Conservation (phyloP, 2,113 vertebrate genomes). For the Struthidea cinerea region DNA sequence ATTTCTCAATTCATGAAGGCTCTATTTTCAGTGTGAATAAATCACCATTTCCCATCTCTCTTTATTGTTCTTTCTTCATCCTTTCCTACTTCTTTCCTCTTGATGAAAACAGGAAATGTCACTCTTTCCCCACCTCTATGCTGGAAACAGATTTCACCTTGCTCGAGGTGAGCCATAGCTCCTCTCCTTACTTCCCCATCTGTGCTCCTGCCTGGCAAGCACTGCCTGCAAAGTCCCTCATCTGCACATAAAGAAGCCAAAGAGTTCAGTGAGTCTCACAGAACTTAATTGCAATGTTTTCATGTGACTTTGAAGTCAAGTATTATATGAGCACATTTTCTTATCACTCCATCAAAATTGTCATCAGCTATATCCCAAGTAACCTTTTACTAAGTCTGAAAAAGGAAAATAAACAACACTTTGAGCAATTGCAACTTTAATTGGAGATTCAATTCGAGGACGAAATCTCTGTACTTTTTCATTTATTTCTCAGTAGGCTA, state of each 20-base stretch:
- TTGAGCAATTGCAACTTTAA: background rate
- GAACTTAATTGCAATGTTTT: background rate
- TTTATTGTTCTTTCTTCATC: background rate
- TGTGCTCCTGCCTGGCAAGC: background rate
- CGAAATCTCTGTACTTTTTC: background rate
- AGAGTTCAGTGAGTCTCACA: background rate
- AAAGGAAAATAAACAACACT: background rate
- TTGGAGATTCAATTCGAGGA: background rate
- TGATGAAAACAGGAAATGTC: background rate
- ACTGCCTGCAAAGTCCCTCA: background rate
- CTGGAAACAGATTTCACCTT: background rate
- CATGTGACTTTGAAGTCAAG: background rate
- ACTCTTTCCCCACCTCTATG: background rate
- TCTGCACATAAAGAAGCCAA: background rate
- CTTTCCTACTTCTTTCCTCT: background rate
- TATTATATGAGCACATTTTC: background rate
- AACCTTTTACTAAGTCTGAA: background rate
- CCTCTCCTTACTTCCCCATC: background rate
- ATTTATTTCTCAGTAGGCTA: slow-evolving; percentile 35
- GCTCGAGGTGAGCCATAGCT: background rate
- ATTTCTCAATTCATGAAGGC: background rate
- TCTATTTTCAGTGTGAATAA: background rate
- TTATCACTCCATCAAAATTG: background rate
- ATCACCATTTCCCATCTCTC: background rate
- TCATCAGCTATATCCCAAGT: background rate